Percentiles rank a stretch among this genome's conserved stretches.
Evolutionary conservation across 2,797 vertebrate genomes (phyloP).

Genomic region (Ara ararauna): DNA sequence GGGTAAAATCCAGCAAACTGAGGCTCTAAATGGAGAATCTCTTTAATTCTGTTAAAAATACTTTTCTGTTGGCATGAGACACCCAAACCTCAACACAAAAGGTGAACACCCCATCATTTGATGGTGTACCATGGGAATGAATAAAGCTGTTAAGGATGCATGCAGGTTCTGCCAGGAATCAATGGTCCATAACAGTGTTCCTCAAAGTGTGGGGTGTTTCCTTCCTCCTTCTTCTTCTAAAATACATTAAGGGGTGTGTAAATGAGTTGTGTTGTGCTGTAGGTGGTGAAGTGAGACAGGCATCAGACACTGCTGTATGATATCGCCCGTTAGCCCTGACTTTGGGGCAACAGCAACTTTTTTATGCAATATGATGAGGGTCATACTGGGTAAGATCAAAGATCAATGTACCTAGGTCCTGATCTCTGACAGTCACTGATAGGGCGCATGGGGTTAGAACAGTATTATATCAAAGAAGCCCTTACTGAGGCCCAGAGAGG

Average conservation of each 20-base stretch:
- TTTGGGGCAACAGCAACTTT: not conserved
- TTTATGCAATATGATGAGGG: not conserved
- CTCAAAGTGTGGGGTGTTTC: not conserved
- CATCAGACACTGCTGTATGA: rapidly evolving
- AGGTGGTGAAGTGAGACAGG: not conserved
- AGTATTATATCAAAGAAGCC: not conserved
- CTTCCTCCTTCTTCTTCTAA: not conserved
- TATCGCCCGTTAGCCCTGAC: rapidly evolving
- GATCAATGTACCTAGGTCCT: not conserved
- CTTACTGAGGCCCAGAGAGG: not conserved
- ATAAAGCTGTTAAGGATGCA: not conserved
- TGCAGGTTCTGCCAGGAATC: not conserved
- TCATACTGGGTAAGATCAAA: not conserved
- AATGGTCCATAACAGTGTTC: not conserved
- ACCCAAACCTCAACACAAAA: not conserved
- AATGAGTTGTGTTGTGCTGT: not conserved
- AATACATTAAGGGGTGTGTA: not conserved
- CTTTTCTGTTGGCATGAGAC: not conserved
- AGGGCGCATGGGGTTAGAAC: not conserved
- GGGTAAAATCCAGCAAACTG: not conserved
- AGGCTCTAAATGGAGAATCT: not conserved
- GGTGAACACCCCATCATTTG: not conserved
- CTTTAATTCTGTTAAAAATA: not conserved
- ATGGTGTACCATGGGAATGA: not conserved
- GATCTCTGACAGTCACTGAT: not conserved